Evolutionary conservation across 1,140 invertebrate genomes (phyloP).

Genomic region (Drosophila ogumai): DNA sequence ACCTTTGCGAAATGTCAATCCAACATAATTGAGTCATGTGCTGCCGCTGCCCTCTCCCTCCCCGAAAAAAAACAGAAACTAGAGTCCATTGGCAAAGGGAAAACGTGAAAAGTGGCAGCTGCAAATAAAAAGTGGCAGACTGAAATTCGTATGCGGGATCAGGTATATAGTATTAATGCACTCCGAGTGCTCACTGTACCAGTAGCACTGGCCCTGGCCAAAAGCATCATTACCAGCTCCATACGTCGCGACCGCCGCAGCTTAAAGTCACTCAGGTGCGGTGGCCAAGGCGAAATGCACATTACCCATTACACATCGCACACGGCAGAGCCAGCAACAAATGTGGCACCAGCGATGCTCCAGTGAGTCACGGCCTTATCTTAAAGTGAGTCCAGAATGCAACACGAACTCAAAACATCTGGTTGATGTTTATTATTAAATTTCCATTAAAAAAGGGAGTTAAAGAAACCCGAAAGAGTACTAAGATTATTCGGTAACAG

Average conservation of each 20-base stretch:
- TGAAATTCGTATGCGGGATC: slow-evolving; percentile 34
- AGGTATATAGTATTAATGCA: slow-evolving; percentile 18
- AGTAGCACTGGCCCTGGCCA: slow-evolving; percentile 45
- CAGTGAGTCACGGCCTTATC: slow-evolving; percentile 37
- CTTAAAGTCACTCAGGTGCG: slow-evolving; percentile 70
- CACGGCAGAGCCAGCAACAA: slow-evolving; percentile 5
- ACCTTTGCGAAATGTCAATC: slow-evolving; percentile 77
- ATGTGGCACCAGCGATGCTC: slow-evolving; percentile 27
- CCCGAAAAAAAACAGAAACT: slow-evolving; percentile 1
- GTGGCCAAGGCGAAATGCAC: slow-evolving; percentile 39
- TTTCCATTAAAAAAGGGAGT: neutral
- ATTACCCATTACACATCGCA: slow-evolving; percentile 34
- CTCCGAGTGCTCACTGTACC: slow-evolving; percentile 26
- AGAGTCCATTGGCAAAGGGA: slow-evolving; percentile 18
- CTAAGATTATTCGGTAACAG: no score
- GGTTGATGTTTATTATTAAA: neutral
- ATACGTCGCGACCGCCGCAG: slow-evolving; percentile 54
- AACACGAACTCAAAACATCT: no score
- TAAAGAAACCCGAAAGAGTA: neutral
- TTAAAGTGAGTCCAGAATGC: neutral
- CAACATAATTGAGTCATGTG: slow-evolving; percentile 73
- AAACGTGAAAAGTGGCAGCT: slow-evolving; percentile 42
- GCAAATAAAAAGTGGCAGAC: slow-evolving; percentile 55
- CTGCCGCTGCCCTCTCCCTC: slow-evolving; percentile 9
- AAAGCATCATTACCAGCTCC: slow-evolving; percentile 69